Base-by-base conservation (phyloP, 2,888 invertebrate genomes). In the Acanthosepion esculentum region DNA sequence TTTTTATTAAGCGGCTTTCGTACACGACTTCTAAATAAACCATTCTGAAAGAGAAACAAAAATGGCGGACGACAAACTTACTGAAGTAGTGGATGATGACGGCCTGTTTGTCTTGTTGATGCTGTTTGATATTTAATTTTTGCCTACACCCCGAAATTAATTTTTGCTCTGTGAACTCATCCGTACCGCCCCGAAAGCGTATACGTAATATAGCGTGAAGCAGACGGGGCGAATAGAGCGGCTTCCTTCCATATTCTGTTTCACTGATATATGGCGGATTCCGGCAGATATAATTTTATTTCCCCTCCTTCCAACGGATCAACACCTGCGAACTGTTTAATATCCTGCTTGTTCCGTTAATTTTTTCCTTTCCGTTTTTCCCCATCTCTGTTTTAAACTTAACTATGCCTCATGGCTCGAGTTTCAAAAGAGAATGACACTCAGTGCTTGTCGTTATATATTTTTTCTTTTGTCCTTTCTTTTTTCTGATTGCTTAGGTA, bases 281-380 rank as follows among this genome's bases (percentile, higher is more conserved):
- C 29, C 78, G 15, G 29, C n/a, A 78, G 78, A 78, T 10, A 78
- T 78, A 78, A 78, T 78, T 78, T 12, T n/a, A 78, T 78, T 78
- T 78, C 78, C n/a, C n/a, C 18, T 29, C 64, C 12, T 64, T 64
- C 29, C 78, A n/a, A 78, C 29, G 78, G 29, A 78, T 78, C 78
- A 78, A 78, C 78, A 78, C 78, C 78, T 78, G 78, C 78, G 29
- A 78, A 78, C 78, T 78, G 78, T 29, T 78, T 78, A 78, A 78
- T 78, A 78, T 78, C 29, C 78, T 78, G 29, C n/a, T 29, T 29
- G n/a, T 78, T 78, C 8, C 3, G 8, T 78, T n/a, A n/a, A n/a
- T 78, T 78, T 78, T 29, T n/a, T 78, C n/a, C 29, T 78, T 78
- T 78, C 10, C 29, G 18, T 15, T 78, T 78, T 78, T 78, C 7